Percentiles rank a stretch among this genome's conserved stretches.
Conservation (phyloP, 2,888 invertebrate species). For the Apotomis betuletana region DNA sequence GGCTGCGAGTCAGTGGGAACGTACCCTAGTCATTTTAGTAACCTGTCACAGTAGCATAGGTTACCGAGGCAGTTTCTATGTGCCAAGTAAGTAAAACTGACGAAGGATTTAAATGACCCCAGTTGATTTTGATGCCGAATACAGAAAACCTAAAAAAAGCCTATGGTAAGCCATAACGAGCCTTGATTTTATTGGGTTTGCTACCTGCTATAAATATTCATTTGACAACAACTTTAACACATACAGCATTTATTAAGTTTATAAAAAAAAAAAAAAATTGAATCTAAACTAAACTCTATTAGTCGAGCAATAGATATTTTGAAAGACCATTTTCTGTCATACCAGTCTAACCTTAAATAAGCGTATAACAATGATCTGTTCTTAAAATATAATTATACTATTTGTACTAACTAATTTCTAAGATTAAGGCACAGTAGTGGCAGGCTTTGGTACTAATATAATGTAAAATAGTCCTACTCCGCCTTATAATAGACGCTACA, state of each 20-base stretch:
- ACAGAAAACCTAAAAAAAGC: too few species aligned
- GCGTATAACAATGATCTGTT: neutral
- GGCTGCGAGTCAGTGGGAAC: too few species aligned
- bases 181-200: too few species aligned
- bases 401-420: neutral
- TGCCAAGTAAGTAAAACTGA: too few species aligned
- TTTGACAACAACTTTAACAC: conserved; percentile 8
- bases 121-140: too few species aligned
- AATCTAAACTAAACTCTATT: neutral
- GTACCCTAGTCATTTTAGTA: too few species aligned
- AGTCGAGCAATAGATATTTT: neutral
- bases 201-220: neutral
- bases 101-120: too few species aligned
- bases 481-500: conserved; percentile 5
- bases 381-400: neutral
- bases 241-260: conserved; percentile 11
- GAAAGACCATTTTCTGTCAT: neutral
- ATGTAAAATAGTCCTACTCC: conserved; percentile 7
- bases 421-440: conserved; percentile 31
- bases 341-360: too few species aligned
- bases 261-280: neutral
- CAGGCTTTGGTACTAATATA: conserved; percentile 40
- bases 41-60: too few species aligned
- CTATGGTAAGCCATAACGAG: too few species aligned
- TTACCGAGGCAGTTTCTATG: too few species aligned